Conservation (phyloP, 1,140 invertebrate genomes). For the Periplaneta americana region DNA sequence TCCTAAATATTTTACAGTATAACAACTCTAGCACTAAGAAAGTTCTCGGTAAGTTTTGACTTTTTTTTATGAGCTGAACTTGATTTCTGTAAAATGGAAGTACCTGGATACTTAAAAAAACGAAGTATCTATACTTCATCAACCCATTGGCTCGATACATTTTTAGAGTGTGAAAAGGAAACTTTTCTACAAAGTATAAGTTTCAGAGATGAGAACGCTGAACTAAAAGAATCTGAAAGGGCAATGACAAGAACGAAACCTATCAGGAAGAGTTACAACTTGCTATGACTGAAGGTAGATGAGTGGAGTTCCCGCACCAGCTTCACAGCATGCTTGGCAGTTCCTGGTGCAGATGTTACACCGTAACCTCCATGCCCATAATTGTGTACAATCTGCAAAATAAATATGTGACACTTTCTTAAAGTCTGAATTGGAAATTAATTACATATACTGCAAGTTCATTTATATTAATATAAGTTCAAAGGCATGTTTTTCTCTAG, state of each 20-base stretch:
- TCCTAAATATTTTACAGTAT: too few relatives aligned
- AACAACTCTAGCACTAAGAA: too few relatives aligned
- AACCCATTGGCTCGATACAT: neutral
- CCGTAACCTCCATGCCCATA: conserved; percentile 93
- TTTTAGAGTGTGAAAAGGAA: neutral
- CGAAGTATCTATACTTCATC: neutral
- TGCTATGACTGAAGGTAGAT: conserved; percentile 36
- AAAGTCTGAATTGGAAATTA: too few relatives aligned
- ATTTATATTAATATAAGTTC: too few relatives aligned
- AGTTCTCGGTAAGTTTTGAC: too few relatives aligned
- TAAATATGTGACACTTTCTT: neutral
- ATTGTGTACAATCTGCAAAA: conserved; percentile 70
- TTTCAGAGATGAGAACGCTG: neutral
- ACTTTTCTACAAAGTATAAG: neutral
- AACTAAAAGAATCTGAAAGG: neutral
- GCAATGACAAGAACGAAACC: neutral
- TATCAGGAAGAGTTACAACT: conserved; percentile 34
- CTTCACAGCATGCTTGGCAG: conserved; percentile 64
- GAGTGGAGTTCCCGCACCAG: conserved; percentile 48
- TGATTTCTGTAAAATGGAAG: too few relatives aligned
- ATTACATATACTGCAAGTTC: too few relatives aligned
- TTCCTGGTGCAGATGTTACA: conserved; percentile 80
- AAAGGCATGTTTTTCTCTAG: too few relatives aligned
- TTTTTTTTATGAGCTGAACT: too few relatives aligned
- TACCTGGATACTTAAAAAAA: too few relatives aligned